A percentile compares a stretch with the other conserved stretches of the same genome.
These are phyloP conservation scores for Batillaria attramentaria DNA, from an alignment of 1,140 invertebrate genomes.

Conservation along the genomic window DNA sequence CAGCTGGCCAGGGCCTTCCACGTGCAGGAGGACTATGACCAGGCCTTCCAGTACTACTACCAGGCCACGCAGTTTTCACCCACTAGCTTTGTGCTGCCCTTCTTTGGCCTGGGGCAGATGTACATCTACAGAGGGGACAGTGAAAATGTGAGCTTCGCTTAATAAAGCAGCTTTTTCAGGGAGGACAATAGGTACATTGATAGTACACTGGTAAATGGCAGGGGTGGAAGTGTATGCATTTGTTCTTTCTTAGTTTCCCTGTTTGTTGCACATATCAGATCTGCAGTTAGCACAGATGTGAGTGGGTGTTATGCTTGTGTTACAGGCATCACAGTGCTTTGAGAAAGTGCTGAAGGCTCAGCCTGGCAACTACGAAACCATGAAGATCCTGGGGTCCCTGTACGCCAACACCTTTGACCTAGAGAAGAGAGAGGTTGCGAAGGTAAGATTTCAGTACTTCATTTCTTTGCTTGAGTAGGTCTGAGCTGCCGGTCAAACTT, in stretches of 20 bases:
- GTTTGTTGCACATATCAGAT: too few relatives aligned
- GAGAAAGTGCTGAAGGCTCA: conserved; percentile 98
- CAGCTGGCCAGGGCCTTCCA: conserved; percentile 97
- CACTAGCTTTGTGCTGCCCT: conserved; percentile 94
- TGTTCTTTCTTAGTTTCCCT: too few relatives aligned
- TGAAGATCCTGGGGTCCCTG: conserved; percentile 98
- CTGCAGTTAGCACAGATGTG: too few relatives aligned
- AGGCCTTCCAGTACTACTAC: conserved; percentile 99
- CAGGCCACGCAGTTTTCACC: conserved; percentile 98
- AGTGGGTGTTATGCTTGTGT: too few relatives aligned
- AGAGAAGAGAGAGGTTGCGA: conserved; percentile 93
- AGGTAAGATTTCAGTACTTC: conserved; percentile 69
- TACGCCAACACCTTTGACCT: conserved; percentile 92
- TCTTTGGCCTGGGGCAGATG: conserved; percentile 99
- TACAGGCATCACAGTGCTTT: conserved; percentile 96
- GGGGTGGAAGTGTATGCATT: too few relatives aligned
- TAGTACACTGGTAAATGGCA: too few relatives aligned
- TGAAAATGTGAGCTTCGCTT: conserved; percentile 89
- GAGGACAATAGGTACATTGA: too few relatives aligned
- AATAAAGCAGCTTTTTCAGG: too few relatives aligned
- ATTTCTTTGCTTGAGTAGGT: too few relatives aligned
- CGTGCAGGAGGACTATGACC: conserved; percentile 95
- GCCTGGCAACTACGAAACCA: conserved; percentile 98
- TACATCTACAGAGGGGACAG: conserved; percentile 97
- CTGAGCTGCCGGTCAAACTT: too few relatives aligned